Evolutionary conservation across 2,113 vertebrate species (phyloP).

Genomic region (Tyrannus savana): DNA sequence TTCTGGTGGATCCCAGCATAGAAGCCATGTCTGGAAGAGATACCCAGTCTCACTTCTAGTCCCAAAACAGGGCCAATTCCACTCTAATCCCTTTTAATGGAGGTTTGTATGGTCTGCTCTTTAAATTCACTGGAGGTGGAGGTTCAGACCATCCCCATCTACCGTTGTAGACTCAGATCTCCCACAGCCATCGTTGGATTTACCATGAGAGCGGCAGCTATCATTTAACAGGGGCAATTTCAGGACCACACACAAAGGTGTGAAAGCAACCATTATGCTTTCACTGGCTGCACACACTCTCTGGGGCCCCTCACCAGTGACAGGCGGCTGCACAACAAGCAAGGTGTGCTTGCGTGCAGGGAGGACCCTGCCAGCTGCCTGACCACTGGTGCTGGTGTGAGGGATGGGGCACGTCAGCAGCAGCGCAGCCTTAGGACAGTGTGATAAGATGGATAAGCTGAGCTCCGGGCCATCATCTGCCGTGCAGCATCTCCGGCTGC

Average conservation of each 20-base stretch:
- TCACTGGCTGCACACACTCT: fast-evolving
- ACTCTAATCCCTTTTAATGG: neutral
- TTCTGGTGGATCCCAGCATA: neutral
- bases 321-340: neutral
- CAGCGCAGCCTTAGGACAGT: neutral
- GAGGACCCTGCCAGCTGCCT: fast-evolving
- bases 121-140: neutral
- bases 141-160: neutral
- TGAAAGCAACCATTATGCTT: neutral
- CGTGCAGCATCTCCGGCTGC: neutral
- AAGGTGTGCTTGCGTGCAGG: fast-evolving
- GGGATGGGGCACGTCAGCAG: neutral
- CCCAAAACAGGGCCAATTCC: neutral
- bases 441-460: neutral
- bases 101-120: neutral
- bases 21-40: neutral
- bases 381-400: fast-evolving
- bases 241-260: neutral
- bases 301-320: fast-evolving
- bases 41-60: neutral
- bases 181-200: fast-evolving
- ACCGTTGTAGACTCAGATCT: neutral
- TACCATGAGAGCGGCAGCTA: neutral
- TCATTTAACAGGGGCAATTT: neutral
- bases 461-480: neutral